Conservation (phyloP, 2,113 vertebrate species). For the Erythrocebus patas region DNA sequence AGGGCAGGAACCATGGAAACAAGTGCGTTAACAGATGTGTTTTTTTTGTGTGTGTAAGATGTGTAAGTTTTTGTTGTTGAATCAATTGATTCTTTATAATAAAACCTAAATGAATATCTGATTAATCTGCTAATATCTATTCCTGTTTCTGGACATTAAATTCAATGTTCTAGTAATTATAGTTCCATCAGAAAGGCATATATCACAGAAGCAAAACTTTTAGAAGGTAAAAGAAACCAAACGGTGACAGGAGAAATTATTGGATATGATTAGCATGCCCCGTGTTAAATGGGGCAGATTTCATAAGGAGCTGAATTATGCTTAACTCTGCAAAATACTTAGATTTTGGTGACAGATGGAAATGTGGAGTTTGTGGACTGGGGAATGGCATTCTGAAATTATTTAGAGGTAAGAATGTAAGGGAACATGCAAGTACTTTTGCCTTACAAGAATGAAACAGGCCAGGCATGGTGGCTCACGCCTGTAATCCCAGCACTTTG, state of each 20-base stretch:
- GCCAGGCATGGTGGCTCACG: too few relatives aligned
- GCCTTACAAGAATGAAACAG: not conserved
- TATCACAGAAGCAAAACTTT: not conserved
- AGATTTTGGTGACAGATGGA: not conserved
- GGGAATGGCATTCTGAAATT: not conserved
- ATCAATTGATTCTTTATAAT: slow-evolving; percentile 6
- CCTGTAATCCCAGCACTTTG: too few relatives aligned
- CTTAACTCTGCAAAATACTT: not conserved
- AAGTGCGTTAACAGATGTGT: not conserved
- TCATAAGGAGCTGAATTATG: not conserved
- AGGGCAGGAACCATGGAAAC: not conserved
- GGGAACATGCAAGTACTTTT: not conserved
- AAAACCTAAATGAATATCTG: not conserved
- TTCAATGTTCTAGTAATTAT: not conserved
- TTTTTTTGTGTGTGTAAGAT: not conserved
- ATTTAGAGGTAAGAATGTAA: not conserved
- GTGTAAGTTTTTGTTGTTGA: slow-evolving; percentile 10
- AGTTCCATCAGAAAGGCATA: not conserved
- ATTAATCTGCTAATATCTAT: slow-evolving; percentile 5
- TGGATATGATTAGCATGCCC: not conserved
- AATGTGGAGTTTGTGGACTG: not conserved
- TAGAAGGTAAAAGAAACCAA: not conserved
- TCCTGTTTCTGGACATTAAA: slow-evolving; percentile 13
- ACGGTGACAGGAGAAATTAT: not conserved
- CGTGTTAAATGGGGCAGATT: not conserved